Evolutionary conservation across 1,140 invertebrate species (phyloP), one percentile per base, ranked within the genome.

Genomic region (Cydia amplana): DNA sequence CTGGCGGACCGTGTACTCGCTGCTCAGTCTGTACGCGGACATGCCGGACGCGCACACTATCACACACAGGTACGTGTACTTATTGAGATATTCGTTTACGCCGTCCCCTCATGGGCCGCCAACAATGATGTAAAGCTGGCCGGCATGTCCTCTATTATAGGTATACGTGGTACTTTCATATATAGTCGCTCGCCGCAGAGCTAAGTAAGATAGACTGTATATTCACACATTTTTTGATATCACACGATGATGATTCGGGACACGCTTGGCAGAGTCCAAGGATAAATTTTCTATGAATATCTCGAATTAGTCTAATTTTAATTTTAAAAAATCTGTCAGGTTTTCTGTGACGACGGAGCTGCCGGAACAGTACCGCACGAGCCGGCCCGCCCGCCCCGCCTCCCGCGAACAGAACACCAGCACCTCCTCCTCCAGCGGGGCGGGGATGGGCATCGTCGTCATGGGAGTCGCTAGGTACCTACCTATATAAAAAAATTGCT

Each of bases 11-110:
- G 96, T 99, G 78, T 60, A 60, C 55, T 60, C 55, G 55, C 55
- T 60, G 55, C 91, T 99, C 46, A 97, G 99, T 84, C 91, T 99
- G 23, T 99, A 99, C 87, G 97, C 98, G 2, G 98, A 97, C 18
- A 97, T 98, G 95, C 98, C 98, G 0, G 98, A 99, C 85, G 97
- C 97, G 0, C 98, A 99, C 90, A 99, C 97, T 0, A 96, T 99
- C 14, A 92, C 91, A n/a, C 92, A 93, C 81, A 89, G 92, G 92
- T 91, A 67, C 14, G 10, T 4, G 16, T 40, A 18, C n/a, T 40
- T 14, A 4, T 46, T 46, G 14, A 10, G 12, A 16, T 46, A 46
- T 46, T 16, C 16, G 43, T 46, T 16, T 46, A 3, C 12, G 43
- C 43, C 16, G 14, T 4, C 12, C 43, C 14, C 43, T 46, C 43